phyloP scores from a whole-genome alignment of 2,113 vertebrate genomes.

The Salvelinus fontinalis region DNA sequence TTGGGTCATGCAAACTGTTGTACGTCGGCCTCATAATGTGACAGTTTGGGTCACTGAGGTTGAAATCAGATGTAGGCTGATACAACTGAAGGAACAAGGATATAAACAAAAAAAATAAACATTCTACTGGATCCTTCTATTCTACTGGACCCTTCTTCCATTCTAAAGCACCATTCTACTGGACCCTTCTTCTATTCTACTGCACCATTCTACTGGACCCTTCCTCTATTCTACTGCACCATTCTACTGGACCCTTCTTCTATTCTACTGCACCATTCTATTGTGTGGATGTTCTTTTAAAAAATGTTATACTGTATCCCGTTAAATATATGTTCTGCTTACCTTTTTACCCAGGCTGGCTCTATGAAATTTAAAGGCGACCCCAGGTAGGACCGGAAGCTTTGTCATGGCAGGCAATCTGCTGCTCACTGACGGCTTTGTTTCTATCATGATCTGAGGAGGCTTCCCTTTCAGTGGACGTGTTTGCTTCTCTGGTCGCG shows the following conservation, averaged over 20 bases:
- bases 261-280: no score
- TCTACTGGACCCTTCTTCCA: no score
- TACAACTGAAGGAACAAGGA: constrained; percentile 1
- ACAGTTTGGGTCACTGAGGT: constrained; percentile 13
- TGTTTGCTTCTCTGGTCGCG: not conserved
- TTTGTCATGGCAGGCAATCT: not conserved
- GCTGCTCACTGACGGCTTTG: not conserved
- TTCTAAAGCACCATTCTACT: no score
- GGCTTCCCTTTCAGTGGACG: not conserved
- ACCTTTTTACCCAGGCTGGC: not conserved
- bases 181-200: no score
- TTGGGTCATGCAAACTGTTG: constrained; percentile 3
- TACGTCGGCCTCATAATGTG: constrained; percentile 3
- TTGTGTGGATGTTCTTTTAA: no score
- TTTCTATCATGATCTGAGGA: not conserved
- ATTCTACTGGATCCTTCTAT: no score
- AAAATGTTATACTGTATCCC: not conserved
- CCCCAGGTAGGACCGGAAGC: not conserved
- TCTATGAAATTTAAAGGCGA: not conserved
- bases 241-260: no score
- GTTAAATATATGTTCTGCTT: not conserved
- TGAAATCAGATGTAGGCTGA: not conserved
- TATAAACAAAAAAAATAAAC: not conserved
- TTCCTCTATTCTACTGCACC: no score
- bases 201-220: no score